Evolutionary conservation across 64 coral and sea anemone genomes (phyloP).

Genomic region (Dendrophyllia cribrosa): DNA sequence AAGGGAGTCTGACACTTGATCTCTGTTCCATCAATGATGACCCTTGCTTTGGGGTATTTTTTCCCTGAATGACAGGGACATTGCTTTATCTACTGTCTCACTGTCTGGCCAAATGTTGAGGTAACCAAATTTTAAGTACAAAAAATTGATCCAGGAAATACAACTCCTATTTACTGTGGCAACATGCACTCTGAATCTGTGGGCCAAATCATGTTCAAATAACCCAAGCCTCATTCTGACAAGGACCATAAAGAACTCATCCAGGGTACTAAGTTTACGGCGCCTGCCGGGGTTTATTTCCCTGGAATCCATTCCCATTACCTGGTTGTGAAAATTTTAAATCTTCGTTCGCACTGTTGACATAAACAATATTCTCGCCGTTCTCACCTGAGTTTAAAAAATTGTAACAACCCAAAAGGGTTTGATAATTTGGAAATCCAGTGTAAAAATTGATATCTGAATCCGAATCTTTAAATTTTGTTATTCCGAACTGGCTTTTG

Average conservation of each 20-base stretch:
- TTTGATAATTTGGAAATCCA: too few species aligned
- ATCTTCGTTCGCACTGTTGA: not conserved
- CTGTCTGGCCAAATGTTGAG: too few species aligned
- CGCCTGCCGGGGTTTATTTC: slow-evolving; percentile 32
- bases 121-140: slow-evolving; percentile 64
- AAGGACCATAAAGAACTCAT: slow-evolving; percentile 49
- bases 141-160: slow-evolving; percentile 52
- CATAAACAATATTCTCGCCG: slow-evolving; percentile 49
- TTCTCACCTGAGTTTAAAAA: too few species aligned
- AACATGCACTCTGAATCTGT: slow-evolving; percentile 40
- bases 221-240: slow-evolving; percentile 19
- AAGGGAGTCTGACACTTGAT: not conserved
- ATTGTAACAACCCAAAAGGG: too few species aligned
- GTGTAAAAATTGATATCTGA: too few species aligned
- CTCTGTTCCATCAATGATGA: slow-evolving; percentile 59
- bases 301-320: not conserved
- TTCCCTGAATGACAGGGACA: slow-evolving; percentile 23
- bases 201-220: slow-evolving; percentile 63
- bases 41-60: slow-evolving; percentile 55
- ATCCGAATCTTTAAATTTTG: too few species aligned
- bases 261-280: slow-evolving; percentile 24
- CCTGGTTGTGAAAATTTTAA: not conserved
- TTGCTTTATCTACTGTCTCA: not conserved
- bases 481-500: too few species aligned
- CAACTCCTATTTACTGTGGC: slow-evolving; percentile 39